Base-by-base conservation (phyloP, 2,888 invertebrate species). In the Prenolepis imparis region DNA sequence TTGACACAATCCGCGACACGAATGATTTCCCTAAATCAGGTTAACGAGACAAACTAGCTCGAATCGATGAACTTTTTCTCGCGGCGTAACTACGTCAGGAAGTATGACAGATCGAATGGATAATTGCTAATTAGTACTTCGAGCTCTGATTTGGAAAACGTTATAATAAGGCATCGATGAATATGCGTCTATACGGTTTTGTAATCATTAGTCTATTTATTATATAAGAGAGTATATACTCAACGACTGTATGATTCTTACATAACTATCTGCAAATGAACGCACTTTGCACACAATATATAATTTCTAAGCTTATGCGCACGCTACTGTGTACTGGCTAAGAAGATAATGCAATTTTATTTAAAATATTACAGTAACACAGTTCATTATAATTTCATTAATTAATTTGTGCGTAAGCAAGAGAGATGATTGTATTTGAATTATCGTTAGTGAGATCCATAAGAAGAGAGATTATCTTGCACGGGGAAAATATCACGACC, bases 111-210 rank as follows among this genome's bases (percentile, higher is more conserved):
- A 80, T 80, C 84, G 83, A 84, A 89, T 84, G 82, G 85, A 82
- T 90, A 90, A 90, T 89, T 90, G 90, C 86, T 90, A 90, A 90
- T 90, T 90, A 90, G 89, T 63, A 87, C 73, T 63, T 72, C 32
- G 82, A 81, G 82, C 78, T 78, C 80, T 21, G 87, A 89, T 89
- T 78, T 80, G 83, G 81, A 81, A 70, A 86, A 77, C 81, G 81
- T 48, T 75, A 87, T 90, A 89, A 89, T 89, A 90, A 89, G 87
- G 89, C 90, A 87, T 81, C 84, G 74, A 83, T 81, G 68, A 70
- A 70, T 28, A 55, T 28, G 68, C 32, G 55, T 61, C 15, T 61
- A 36, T 36, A 72, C 32, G 68, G 36, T 68, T 66, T 52, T 83
- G 68, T 61, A 24, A 61, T 68, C 41, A 83, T 81, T 81, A 83